Evolutionary conservation across 2,888 invertebrate species (phyloP), one percentile per base, ranked within the genome.

Genomic region (Pseudococcus jackbeardsleyi): DNA sequence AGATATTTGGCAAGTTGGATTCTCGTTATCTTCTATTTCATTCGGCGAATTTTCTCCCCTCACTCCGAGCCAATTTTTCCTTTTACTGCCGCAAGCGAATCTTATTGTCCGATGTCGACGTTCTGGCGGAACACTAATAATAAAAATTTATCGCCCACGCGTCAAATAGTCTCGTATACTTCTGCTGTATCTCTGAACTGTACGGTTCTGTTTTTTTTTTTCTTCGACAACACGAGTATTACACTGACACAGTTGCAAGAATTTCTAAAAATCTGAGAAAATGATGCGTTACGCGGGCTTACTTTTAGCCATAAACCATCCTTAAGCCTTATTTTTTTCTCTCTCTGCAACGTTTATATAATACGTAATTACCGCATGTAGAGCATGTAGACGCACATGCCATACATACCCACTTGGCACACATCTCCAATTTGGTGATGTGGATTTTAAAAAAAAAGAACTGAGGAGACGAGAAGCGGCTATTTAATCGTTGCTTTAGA

Each of bases 81-180:
- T 72, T 33, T 33, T 33, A 33, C 33, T 39, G 6, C 33, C 26
- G 39, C 68, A 11, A 0, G 68, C 72, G 26, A 72, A 15, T 72
- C 64, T 64, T 64, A 64, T 64, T 64, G 26, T 64, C 64, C 39
- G 33, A 33, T 15, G 72, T 72, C 72, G 72, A 33, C 72, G 72
- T 72, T 72, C 72, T 72, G 72, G 72, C 72, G 33, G 72, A 72
- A 72, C 72, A 72, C 72, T 72, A 72, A 72, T 72, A 72, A 72
- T 72, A 72, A 72, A 72, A 72, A 72, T 72, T 72, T 33, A 72
- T 72, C 72, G 72, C 72, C 72, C 17, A 72, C 72, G 72, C 72
- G 15, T 17, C 72, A 15, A 33, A 15, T 72, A 9, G 54, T 8
- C 33, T 8, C 33, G 72, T 72, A 33, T 68, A 22, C 22, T 26